phyloP scores from a whole-genome alignment of 2,797 vertebrate species.

The Petrocephalus sullivani region DNA sequence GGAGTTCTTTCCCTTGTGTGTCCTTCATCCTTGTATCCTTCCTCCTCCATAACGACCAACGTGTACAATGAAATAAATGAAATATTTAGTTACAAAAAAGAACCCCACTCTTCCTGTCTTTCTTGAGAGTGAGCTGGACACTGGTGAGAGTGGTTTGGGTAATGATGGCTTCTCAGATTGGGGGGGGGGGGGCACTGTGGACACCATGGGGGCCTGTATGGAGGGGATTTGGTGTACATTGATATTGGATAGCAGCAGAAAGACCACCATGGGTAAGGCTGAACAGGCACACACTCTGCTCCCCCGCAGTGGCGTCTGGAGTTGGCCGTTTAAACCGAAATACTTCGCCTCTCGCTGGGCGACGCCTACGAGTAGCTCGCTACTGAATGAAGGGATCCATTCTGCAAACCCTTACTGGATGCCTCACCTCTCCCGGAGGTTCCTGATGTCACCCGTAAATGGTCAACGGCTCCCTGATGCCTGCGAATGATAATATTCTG shows the following conservation, averaged over 20 bases:
- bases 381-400: not conserved
- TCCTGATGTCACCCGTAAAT: not conserved
- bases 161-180: not conserved
- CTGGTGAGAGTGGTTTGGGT: not conserved
- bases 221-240: not conserved
- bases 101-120: not conserved
- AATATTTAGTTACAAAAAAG: conserved; percentile 36
- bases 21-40: no score
- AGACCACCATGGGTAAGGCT: not conserved
- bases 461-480: not conserved
- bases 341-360: not conserved
- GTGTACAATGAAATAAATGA: conserved; percentile 36
- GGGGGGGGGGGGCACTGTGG: not conserved
- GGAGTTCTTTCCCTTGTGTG: not conserved
- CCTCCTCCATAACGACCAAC: conserved; percentile 31
- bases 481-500: not conserved
- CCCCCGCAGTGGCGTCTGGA: no score
- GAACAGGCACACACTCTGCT: not conserved
- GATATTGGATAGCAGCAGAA: not conserved
- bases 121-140: not conserved
- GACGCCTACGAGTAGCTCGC: not conserved
- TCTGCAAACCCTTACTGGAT: not conserved
- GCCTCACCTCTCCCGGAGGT: not conserved
- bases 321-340: not conserved
- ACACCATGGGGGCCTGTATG: not conserved